A percentile compares a stretch with the other conserved stretches of the same genome.
phyloP scores from a whole-genome alignment of 2,113 vertebrate genomes.

The Psammodynastes pulverulentus region DNA sequence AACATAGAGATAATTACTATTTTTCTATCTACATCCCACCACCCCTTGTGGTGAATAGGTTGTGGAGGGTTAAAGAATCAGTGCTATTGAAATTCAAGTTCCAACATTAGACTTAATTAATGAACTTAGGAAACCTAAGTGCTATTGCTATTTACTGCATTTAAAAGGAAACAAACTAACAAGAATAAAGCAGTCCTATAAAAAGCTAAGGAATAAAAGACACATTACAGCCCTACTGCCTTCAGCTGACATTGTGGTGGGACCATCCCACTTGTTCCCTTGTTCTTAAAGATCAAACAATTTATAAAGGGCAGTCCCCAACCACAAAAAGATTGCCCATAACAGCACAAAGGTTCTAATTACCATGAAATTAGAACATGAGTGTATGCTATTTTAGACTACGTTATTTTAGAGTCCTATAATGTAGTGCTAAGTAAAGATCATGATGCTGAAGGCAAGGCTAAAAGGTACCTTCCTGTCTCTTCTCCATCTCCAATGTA shows the following conservation, averaged over 20 bases:
- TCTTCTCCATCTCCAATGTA: neutral
- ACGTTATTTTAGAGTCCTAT: neutral
- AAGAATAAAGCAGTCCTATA: neutral
- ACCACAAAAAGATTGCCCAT: neutral
- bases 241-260: neutral
- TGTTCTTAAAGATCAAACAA: neutral
- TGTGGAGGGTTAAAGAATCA: neutral
- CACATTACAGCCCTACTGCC: neutral
- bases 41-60: neutral
- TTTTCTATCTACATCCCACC: neutral
- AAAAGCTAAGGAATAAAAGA: neutral
- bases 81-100: neutral
- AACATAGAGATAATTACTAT: neutral
- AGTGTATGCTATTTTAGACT: neutral
- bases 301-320: neutral
- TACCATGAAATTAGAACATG: neutral
- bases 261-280: neutral
- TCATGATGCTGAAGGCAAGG: neutral
- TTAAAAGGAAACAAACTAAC: neutral
- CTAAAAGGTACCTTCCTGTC: neutral
- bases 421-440: neutral
- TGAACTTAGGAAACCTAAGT: neutral
- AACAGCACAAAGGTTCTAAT: neutral
- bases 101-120: neutral
- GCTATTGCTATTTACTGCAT: neutral